Percentiles rank a stretch among this genome's conserved stretches.
Evolutionary conservation across 30 jellyfish, hydroid and myxozoan species (phyloP).

Genomic region (Hydractinia echinata): DNA sequence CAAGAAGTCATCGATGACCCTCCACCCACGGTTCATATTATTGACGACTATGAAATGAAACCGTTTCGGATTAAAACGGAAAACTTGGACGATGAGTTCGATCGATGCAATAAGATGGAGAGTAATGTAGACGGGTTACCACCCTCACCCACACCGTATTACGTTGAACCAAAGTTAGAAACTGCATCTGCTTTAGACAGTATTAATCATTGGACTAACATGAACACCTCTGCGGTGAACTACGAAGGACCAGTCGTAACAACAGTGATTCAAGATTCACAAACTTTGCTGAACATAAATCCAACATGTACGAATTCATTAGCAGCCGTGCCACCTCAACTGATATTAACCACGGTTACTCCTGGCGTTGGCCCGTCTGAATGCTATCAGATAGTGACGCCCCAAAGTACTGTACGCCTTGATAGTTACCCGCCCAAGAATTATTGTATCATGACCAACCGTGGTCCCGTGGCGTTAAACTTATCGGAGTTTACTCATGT

Average conservation of each 20-base stretch:
- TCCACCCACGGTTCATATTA: conserved; percentile 29
- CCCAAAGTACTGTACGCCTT: conserved; percentile 16
- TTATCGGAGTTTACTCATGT: conserved; percentile 19
- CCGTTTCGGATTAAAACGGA: conserved; percentile 32
- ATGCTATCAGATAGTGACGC: conserved; percentile 67
- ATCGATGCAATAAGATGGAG: conserved; percentile 17
- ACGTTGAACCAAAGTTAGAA: background rate
- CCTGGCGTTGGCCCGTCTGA: conserved; percentile 56
- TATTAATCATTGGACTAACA: conserved; percentile 12
- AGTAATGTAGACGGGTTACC: conserved; percentile 17
- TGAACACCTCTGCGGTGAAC: conserved; percentile 1
- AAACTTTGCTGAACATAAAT: conserved; percentile 57
- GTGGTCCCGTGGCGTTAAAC: conserved; percentile 34
- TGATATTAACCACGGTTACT: conserved; percentile 61
- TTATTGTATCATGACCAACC: conserved; percentile 40
- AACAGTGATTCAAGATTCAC: conserved; percentile 60
- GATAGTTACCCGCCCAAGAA: conserved; percentile 22
- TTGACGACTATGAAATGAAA: conserved; percentile 27
- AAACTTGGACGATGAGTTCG: conserved; percentile 31
- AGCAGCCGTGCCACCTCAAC: conserved; percentile 96
- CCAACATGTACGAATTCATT: conserved; percentile 56
- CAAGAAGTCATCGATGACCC: conserved; percentile 25
- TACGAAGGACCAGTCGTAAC: conserved; percentile 65
- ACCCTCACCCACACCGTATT: conserved; percentile 36
- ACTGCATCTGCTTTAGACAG: background rate